Base-by-base conservation (phyloP, 2,113 vertebrate genomes). In the Butorides virescens region DNA sequence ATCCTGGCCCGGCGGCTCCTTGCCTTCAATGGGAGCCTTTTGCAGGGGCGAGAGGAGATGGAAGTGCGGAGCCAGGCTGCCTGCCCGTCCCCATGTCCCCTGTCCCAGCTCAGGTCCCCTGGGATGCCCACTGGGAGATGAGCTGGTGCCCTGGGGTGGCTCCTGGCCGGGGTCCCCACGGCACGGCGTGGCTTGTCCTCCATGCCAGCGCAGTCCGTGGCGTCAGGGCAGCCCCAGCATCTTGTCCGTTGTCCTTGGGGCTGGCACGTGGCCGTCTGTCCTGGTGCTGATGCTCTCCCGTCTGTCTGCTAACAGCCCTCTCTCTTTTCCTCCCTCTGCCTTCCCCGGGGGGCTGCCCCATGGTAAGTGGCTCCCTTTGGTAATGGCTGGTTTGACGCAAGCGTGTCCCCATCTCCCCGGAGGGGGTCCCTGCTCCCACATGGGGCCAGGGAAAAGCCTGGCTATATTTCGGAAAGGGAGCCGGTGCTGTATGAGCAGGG, bases 201-300 rank as follows among this genome's bases (percentile, higher is more conserved):
- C 2, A 2, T 63, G 46, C 39, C 8, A 2, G 5, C 17, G 0
- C 0, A 0, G 46, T 53, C 50, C 18, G 0, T 14, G 3, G 37
- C 14, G 18, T 27, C 10, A 4, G 46, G 58, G 46, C 49, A 73
- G 36, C 8, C 5, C 34, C 55, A 32, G 9, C 36, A 10, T 2
- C 72, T 2, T 0, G 2, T 8, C 66, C 66, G 56, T 52, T 5
- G 0, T 14, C 53, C 42, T 26, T 0, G 4, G 30, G 25, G 53
- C 32, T 52, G 70, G 30, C 36, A 30, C 0, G 9, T 5, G 62
- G 34, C 21, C 1, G 1, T 7, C n/a, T 52, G 81, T 37, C 42
- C 76, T 5, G 2, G 55, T 7, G 3, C 21, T 16, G 52, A 2
- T 5, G 11, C 19, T 36, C 18, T 67, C 42, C 91, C 1, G 5